Evolutionary conservation across 2,113 vertebrate species (phyloP).

Genomic region (Anthoscopus minutus): DNA sequence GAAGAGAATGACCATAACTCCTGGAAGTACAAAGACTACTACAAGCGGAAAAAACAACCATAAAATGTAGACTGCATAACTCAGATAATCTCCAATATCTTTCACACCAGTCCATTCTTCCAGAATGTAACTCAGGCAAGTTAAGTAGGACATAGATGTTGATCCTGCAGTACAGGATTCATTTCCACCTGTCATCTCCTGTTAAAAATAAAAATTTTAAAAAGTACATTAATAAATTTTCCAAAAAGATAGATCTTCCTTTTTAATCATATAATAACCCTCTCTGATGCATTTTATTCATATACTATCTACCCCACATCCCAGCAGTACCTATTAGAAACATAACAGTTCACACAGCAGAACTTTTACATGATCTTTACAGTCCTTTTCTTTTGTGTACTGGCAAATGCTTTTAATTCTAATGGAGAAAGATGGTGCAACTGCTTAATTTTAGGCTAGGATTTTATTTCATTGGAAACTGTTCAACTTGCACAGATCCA

Average conservation of each 20-base stretch:
- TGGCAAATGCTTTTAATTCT: background rate
- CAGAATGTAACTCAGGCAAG: slow-evolving; percentile 75
- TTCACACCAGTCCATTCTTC: slow-evolving; percentile 85
- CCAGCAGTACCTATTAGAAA: background rate
- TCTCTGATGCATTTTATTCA: background rate
- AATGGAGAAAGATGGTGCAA: background rate
- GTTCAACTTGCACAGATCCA: background rate
- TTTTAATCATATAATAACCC: background rate
- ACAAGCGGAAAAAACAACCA: slow-evolving; percentile 92
- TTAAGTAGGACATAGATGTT: slow-evolving; percentile 67
- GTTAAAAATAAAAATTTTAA: background rate
- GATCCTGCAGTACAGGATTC: slow-evolving; percentile 77
- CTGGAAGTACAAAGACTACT: slow-evolving; percentile 83
- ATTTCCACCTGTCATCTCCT: slow-evolving; percentile 78
- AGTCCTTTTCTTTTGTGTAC: background rate
- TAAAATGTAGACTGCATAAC: slow-evolving; percentile 83
- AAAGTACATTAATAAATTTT: background rate
- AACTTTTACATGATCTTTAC: background rate
- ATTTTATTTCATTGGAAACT: background rate
- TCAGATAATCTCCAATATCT: slow-evolving; percentile 86
- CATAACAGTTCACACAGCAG: background rate
- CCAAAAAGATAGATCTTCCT: background rate
- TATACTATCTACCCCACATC: background rate
- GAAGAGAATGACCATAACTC: slow-evolving; percentile 75
- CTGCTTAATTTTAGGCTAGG: background rate